Percentiles rank a stretch among this genome's conserved stretches.
Evolutionary conservation across 2,113 vertebrate species (phyloP).

Genomic region (Cnemophilus loriae): DNA sequence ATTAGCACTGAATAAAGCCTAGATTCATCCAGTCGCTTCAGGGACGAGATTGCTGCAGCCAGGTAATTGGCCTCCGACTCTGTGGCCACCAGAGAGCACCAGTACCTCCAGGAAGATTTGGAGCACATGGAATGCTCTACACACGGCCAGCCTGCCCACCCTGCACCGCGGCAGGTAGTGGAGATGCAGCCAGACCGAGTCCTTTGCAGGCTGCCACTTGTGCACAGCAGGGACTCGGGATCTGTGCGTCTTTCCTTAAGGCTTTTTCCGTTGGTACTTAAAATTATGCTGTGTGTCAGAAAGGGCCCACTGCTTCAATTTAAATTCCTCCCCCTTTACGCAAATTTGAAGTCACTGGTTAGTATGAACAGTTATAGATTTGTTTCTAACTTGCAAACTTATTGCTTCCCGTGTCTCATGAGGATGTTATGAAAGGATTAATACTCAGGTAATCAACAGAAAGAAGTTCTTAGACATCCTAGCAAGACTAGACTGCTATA

Average conservation of each 20-base stretch:
- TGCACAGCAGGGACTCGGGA: neutral
- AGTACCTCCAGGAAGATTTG: neutral
- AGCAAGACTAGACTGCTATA: neutral
- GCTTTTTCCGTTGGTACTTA: neutral
- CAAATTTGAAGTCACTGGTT: neutral
- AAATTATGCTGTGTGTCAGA: neutral
- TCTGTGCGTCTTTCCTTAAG: neutral
- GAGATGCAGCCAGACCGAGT: neutral
- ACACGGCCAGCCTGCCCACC: accelerated
- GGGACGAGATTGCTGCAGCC: accelerated
- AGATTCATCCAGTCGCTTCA: neutral
- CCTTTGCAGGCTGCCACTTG: neutral
- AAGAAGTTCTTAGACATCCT: neutral
- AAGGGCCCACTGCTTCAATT: neutral
- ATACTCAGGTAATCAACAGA: neutral
- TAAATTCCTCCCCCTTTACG: neutral
- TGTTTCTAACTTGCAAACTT: neutral
- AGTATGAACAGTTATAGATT: neutral
- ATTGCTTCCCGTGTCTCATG: neutral
- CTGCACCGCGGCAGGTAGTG: neutral
- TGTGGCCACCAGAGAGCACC: neutral
- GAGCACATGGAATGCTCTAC: neutral
- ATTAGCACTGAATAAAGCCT: neutral
- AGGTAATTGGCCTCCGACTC: neutral
- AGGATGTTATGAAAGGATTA: neutral